Conservation (phyloP, 2,888 invertebrate genomes). For the Labia minor region DNA sequence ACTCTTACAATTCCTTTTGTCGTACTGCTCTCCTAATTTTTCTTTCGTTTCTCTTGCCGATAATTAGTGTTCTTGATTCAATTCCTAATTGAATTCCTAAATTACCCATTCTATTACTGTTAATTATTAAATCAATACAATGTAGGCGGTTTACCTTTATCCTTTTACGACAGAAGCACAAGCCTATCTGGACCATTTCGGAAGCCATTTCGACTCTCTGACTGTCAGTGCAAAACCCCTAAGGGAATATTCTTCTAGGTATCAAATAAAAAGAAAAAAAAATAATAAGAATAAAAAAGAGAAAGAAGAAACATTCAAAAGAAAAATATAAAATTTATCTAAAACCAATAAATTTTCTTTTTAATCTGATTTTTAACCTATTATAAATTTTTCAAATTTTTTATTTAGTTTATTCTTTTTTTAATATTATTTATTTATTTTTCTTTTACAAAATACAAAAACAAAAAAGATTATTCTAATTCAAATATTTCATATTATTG, state of each 20-base stretch:
- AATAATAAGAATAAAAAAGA: no score
- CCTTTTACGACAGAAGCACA: neutral
- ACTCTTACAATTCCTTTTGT: no score
- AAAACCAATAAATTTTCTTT: neutral
- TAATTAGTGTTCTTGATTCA: no score
- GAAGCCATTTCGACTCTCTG: neutral
- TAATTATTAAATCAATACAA: slow-evolving; percentile 3
- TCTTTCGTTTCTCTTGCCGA: no score
- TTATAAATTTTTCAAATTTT: no score
- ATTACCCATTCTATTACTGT: neutral
- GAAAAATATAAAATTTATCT: slow-evolving; percentile 5
- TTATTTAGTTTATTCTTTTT: neutral
- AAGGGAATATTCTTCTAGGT: neutral
- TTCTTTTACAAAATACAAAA: no score
- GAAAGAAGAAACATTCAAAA: neutral
- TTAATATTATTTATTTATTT: neutral
- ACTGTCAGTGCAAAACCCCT: neutral
- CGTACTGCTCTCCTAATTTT: no score
- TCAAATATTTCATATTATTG: no score
- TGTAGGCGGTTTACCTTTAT: neutral
- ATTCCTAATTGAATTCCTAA: no score
- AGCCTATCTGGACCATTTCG: neutral
- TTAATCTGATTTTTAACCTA: no score
- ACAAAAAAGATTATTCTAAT: no score
- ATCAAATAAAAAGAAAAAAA: neutral